Conservation (phyloP, 2,113 vertebrate genomes). For the Syngnathoides biaculeatus region DNA sequence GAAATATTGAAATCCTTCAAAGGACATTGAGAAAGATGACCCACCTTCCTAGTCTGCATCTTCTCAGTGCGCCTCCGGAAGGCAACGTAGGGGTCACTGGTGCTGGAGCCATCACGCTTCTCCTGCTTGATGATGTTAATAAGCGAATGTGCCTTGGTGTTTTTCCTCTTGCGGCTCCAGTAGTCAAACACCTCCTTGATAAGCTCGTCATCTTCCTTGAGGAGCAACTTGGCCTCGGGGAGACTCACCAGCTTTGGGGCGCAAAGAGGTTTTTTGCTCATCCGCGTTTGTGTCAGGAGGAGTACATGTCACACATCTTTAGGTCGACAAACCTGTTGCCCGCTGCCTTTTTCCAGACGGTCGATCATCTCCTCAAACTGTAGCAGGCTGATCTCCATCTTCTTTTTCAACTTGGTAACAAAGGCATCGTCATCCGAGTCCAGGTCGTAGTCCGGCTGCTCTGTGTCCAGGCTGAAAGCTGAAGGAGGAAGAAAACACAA, state of each 20-base stretch:
- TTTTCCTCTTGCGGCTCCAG: conserved; percentile 96
- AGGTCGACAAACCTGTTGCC: conserved; percentile 82
- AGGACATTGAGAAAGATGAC: not conserved
- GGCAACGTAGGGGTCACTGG: conserved; percentile 95
- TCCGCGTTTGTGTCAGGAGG: too few species aligned
- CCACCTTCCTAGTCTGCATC: conserved; percentile 98
- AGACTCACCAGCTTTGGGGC: conserved; percentile 85
- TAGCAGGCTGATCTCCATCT: conserved; percentile 92
- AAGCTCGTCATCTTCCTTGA: conserved; percentile 97
- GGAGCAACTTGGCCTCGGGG: conserved; percentile 93
- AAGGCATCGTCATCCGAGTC: conserved; percentile 95
- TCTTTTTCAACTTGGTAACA: conserved; percentile 95
- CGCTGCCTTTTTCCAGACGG: conserved; percentile 96
- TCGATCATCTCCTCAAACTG: conserved; percentile 99
- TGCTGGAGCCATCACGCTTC: conserved; percentile 94
- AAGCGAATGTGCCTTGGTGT: conserved; percentile 84
- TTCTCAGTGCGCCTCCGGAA: conserved; percentile 97
- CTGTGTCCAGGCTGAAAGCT: conserved; percentile 99
- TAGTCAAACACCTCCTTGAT: conserved; percentile 98
- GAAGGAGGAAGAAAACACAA: conserved; percentile 1
- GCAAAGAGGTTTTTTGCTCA: not conserved
- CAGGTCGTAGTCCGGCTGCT: conserved; percentile 98
- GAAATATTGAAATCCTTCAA: not conserved
- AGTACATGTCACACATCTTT: not conserved
- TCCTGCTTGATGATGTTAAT: conserved; percentile 92